These are phyloP conservation scores for Gastrophysa polygoni DNA, from an alignment of 2,888 invertebrate genomes.

Conservation along the genomic window DNA sequence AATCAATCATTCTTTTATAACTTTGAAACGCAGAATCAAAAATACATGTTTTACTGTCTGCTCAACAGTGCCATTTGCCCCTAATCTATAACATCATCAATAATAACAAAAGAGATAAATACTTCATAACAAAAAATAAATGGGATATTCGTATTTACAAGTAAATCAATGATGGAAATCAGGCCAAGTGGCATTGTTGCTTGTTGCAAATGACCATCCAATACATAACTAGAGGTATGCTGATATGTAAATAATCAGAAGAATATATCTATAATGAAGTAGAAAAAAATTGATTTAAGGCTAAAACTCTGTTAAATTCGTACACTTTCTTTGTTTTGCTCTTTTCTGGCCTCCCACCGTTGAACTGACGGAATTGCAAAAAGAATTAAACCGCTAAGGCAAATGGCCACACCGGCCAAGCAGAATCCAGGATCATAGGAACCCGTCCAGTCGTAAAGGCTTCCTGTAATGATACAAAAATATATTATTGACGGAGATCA, in stretches of 20 bases:
- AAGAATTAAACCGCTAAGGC: constrained; percentile 85
- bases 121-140: too few species aligned
- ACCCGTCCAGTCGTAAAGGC: constrained; percentile 75
- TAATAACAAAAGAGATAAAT: too few species aligned
- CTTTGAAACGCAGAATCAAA: too few species aligned
- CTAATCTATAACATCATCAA: too few species aligned
- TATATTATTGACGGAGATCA: too few species aligned
- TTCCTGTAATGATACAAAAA: constrained; percentile 68
- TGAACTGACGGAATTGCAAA: constrained; percentile 81
- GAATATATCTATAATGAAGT: neutral
- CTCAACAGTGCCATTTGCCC: too few species aligned
- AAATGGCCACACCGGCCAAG: constrained; percentile 85
- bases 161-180: too few species aligned
- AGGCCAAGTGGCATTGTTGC: neutral
- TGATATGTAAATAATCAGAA: neutral
- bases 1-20: too few species aligned
- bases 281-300: neutral
- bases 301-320: constrained; percentile 47
- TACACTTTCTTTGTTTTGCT: constrained; percentile 25
- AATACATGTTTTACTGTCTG: too few species aligned
- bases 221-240: neutral
- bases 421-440: constrained; percentile 89
- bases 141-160: too few species aligned
- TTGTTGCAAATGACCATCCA: neutral
- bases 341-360: constrained; percentile 53